phyloP scores from a whole-genome alignment of 1,140 invertebrate species.

The Apis laboriosa region DNA sequence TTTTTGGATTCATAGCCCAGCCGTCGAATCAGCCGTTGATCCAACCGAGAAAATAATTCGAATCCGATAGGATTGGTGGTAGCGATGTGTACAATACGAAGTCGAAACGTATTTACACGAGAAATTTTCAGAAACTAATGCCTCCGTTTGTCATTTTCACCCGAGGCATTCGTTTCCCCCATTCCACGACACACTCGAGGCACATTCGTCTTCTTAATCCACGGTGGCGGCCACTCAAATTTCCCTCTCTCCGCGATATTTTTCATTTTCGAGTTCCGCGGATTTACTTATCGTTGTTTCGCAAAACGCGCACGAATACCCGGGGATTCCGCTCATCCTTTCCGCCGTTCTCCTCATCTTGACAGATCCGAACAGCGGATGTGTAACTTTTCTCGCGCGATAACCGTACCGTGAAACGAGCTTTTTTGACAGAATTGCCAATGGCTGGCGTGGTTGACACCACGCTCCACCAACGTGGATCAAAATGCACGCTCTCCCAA shows the following conservation, averaged over 20 bases:
- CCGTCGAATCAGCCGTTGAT: no score
- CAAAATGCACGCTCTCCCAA: background rate
- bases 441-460: background rate
- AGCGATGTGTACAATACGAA: background rate
- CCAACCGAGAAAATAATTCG: no score
- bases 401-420: conserved; percentile 34
- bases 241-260: background rate
- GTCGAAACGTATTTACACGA: conserved; percentile 29
- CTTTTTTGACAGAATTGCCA: conserved; percentile 7
- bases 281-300: background rate
- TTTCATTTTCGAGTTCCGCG: background rate
- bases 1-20: no score
- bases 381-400: background rate
- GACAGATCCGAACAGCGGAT: background rate
- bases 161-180: conserved; percentile 22
- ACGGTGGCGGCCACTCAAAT: background rate
- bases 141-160: conserved; percentile 61
- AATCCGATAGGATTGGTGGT: no score
- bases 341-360: background rate
- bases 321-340: background rate
- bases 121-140: conserved; percentile 53
- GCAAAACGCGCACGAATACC: background rate
- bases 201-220: conserved; percentile 22
- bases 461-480: background rate
- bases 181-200: background rate